phyloP scores from a whole-genome alignment of 2,113 vertebrate species.

The Tragelaphus imberbis region DNA sequence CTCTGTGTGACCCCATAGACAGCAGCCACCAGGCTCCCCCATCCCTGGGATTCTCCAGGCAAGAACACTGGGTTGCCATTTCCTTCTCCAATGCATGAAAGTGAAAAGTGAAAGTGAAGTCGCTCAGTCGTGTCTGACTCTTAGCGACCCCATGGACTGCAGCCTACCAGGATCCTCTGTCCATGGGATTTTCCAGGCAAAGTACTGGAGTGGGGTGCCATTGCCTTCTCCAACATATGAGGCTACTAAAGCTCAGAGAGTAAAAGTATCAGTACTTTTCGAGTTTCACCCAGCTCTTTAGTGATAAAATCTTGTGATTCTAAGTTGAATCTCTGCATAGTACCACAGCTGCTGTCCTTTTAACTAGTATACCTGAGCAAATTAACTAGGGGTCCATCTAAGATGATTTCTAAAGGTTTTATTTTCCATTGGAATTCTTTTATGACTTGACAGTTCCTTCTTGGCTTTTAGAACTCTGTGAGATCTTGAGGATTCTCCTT shows the following conservation, averaged over 20 bases:
- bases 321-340: neutral
- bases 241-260: neutral
- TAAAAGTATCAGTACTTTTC: neutral
- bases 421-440: neutral
- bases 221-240: neutral
- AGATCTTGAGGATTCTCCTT: neutral
- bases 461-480: neutral
- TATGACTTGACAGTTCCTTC: neutral
- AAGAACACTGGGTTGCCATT: too few relatives aligned
- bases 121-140: too few relatives aligned
- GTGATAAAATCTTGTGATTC: conserved; percentile 12
- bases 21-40: too few relatives aligned
- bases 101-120: too few relatives aligned
- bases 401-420: neutral
- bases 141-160: too few relatives aligned
- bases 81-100: too few relatives aligned
- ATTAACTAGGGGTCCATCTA: neutral
- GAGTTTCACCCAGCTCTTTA: neutral
- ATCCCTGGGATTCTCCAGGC: too few relatives aligned
- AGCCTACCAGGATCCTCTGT: too few relatives aligned
- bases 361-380: neutral
- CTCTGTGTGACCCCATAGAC: too few relatives aligned
- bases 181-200: too few relatives aligned
- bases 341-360: neutral
- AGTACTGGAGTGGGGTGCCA: too few relatives aligned